phyloP scores from a whole-genome alignment of 2,113 vertebrate species.

The Chitala chitala region DNA sequence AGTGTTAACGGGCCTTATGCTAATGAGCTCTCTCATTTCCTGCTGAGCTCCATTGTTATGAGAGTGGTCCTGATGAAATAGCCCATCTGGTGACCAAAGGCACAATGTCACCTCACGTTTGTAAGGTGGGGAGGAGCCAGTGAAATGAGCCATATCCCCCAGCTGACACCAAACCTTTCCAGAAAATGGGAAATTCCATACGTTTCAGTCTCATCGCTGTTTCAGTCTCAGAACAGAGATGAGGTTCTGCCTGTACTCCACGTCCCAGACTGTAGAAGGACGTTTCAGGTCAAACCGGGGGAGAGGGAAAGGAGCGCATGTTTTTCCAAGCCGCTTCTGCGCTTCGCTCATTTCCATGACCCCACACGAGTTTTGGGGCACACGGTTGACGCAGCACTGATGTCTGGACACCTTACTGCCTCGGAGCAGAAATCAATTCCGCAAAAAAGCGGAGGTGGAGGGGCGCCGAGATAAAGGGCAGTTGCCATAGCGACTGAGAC shows the following conservation, averaged over 20 bases:
- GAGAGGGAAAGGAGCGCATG: no score
- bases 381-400: neutral
- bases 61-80: neutral
- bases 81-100: neutral
- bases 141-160: neutral
- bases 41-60: neutral
- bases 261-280: no score
- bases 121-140: neutral
- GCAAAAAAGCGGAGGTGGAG: conserved; percentile 28
- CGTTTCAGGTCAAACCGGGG: no score
- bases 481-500: conserved; percentile 41
- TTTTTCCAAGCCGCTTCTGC: no score
- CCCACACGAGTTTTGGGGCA: neutral
- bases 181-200: neutral
- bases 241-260: no score
- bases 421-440: conserved; percentile 44
- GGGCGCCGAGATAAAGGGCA: conserved; percentile 32
- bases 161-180: neutral
- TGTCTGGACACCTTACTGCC: conserved; percentile 10
- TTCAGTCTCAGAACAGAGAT: no score
- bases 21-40: no score
- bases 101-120: neutral
- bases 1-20: no score
- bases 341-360: no score
- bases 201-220: neutral